Evolutionary conservation across 2,888 invertebrate genomes (phyloP), one percentile per base, ranked within the genome.

Genomic region (Pardosa pseudoannulata): DNA sequence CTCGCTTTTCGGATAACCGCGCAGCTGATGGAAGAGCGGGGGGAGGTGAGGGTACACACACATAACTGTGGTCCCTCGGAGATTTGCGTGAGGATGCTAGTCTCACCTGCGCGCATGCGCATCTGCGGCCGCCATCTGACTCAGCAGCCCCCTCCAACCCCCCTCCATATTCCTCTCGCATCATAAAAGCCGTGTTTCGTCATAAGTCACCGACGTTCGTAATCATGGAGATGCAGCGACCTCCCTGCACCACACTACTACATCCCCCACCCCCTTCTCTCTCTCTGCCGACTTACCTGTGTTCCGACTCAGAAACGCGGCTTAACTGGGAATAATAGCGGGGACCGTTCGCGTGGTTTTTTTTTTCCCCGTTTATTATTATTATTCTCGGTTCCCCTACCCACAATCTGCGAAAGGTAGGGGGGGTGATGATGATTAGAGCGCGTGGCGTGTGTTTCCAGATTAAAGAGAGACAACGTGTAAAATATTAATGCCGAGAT

Each of bases 101-200:
- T 16, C 64, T 72, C 83, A 78, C 83, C 78, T 83, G 83, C 78
- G 78, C 83, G 83, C 83, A 72, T 78, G 83, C 78, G 83, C 83
- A 78, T 83, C 78, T 72, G 78, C 83, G 23, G 36, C 32, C 23
- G 13, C 62, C 79, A 72, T 82, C 83, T 83, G 83, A 83, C 83
- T 83, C 83, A 72, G 64, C 36, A 16, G 1, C n/a, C 23, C n/a
- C 56, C 3, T 19, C 62, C 50, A 50, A 36, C 65, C 70, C 27
- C 56, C 65, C 70, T 19, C n/a, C n/a, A n/a, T n/a, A n/a, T n/a
- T n/a, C n/a, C n/a, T n/a, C n/a, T n/a, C 39, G 16, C 56, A 13
- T 39, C 78, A 80, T 75, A 68, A 83, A 67, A 64, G 67, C 71
- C 75, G 29, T 64, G 76, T 71, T 78, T 46, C 65, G 65, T 76